phyloP scores from a whole-genome alignment of 2,113 vertebrate species.

The Boleophthalmus pectinirostris region DNA sequence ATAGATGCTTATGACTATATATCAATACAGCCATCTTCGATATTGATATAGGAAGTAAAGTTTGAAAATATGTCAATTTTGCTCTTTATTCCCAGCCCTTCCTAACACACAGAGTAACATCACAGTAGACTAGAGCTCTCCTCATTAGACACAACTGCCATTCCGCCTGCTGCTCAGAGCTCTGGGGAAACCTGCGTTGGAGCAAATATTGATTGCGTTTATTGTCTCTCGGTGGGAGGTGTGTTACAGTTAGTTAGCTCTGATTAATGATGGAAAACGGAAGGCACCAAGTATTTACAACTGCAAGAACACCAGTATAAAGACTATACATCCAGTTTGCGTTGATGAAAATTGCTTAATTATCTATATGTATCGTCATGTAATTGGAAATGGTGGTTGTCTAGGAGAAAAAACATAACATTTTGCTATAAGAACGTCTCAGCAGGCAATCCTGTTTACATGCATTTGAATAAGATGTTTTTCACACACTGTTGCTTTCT shows the following conservation, averaged over 20 bases:
- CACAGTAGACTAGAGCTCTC: constrained; percentile 19
- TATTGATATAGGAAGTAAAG: too few relatives aligned
- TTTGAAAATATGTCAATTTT: too few relatives aligned
- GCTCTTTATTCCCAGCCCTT: too few relatives aligned
- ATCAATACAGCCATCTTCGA: too few relatives aligned
- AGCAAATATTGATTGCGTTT: constrained; percentile 69
- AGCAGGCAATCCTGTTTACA: too few relatives aligned
- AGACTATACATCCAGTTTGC: background rate
- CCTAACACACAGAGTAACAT: background rate
- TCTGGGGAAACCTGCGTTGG: constrained; percentile 53
- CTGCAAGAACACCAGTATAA: background rate
- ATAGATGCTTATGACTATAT: too few relatives aligned
- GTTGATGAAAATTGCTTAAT: background rate
- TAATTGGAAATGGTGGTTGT: too few relatives aligned
- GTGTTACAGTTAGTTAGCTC: constrained; percentile 44
- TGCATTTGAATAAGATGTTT: too few relatives aligned
- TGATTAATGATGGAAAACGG: constrained; percentile 53
- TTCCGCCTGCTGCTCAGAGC: constrained; percentile 38
- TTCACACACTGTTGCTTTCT: too few relatives aligned
- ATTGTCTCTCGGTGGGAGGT: constrained; percentile 44
- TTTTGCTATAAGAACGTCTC: too few relatives aligned
- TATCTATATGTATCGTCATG: background rate
- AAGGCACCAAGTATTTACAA: constrained; percentile 16
- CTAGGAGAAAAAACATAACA: too few relatives aligned
- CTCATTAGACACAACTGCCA: constrained; percentile 66